Conservation (phyloP, 1,140 invertebrate species). For the Apis laboriosa region DNA sequence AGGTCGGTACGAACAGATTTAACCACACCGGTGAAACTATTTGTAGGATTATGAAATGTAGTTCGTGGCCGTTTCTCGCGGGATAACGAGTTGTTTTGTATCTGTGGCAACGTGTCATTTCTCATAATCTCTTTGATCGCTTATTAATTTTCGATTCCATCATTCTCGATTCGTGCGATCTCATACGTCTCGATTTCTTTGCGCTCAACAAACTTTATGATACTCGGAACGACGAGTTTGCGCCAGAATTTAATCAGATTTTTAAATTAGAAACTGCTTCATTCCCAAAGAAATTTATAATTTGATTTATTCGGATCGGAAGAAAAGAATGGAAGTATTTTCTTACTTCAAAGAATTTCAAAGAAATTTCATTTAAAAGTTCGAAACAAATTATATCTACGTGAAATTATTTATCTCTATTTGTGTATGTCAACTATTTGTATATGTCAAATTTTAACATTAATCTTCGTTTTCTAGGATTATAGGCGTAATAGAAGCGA, state of each 20-base stretch:
- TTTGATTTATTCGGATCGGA: neutral
- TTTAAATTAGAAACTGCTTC: neutral
- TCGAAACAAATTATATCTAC: neutral
- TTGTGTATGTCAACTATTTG: neutral
- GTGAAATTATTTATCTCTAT: neutral
- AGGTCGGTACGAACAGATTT: constrained; percentile 48
- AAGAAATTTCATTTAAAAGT: too few relatives aligned
- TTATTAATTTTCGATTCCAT: constrained; percentile 1
- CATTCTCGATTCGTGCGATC: too few relatives aligned
- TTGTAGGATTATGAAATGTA: constrained; percentile 57
- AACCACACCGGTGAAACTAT: constrained; percentile 48
- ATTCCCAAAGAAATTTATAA: neutral
- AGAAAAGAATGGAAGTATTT: too few relatives aligned
- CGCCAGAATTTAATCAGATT: neutral
- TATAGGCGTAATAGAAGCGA: neutral
- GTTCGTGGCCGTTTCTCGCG: constrained; percentile 19
- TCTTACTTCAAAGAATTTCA: too few relatives aligned
- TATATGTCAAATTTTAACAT: neutral
- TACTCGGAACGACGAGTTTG: neutral
- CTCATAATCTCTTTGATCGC: neutral
- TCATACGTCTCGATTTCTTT: neutral
- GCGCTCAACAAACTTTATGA: neutral
- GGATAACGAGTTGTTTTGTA: constrained; percentile 10
- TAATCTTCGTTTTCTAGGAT: neutral
- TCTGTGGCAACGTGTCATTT: neutral